Conservation (phyloP, 1,140 invertebrate genomes). For the Neotoxoptera formosana region DNA sequence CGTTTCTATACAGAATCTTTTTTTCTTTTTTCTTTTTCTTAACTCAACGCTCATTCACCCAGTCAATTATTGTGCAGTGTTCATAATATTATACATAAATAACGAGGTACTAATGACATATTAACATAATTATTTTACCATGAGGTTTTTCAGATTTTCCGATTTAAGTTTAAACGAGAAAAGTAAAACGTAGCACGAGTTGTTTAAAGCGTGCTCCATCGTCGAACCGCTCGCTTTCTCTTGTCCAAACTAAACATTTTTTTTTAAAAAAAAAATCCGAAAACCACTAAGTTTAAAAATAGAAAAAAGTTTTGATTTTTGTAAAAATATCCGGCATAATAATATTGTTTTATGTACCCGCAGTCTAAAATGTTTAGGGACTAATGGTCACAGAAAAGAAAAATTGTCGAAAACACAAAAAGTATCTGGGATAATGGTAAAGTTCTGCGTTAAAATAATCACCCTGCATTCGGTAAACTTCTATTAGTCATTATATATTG, state of each 20-base stretch:
- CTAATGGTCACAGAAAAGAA: not conserved
- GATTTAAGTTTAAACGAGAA: not conserved
- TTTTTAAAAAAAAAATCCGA: not conserved
- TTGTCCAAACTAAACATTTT: not conserved
- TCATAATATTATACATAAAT: not conserved
- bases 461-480: not conserved
- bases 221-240: not conserved
- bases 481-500: not conserved
- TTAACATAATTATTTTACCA: not conserved
- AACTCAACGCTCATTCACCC: not conserved
- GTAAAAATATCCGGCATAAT: not conserved
- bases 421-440: not conserved
- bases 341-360: not conserved
- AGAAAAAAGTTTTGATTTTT: not conserved
- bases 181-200: not conserved
- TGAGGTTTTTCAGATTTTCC: not conserved
- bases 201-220: too few relatives aligned
- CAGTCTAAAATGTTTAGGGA: not conserved
- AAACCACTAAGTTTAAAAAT: not conserved
- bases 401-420: not conserved
- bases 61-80: not conserved
- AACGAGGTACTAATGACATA: not conserved
- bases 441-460: not conserved
- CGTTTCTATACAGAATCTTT: not conserved
- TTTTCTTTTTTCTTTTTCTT: not conserved